Percentiles rank a stretch among this genome's conserved stretches.
phyloP scores from a whole-genome alignment of 1,140 invertebrate species.

The Drosophila setifemur region DNA sequence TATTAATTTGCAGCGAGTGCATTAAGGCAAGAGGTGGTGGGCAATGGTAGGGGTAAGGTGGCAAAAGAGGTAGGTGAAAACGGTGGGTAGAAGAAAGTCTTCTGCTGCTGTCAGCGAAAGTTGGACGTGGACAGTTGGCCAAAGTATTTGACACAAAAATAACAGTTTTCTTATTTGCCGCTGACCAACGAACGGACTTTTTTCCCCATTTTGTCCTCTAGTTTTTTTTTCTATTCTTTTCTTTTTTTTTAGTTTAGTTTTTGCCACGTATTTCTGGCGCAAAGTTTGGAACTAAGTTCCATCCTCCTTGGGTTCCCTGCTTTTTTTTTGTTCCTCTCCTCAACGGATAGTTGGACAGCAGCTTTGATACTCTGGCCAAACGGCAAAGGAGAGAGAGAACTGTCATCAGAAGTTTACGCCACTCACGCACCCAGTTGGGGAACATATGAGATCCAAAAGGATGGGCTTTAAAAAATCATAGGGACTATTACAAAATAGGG shows the following conservation, averaged over 20 bases:
- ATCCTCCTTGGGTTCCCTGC: conserved; percentile 6
- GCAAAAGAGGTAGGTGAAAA: not conserved
- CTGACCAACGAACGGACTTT: conserved; percentile 51
- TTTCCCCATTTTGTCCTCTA: conserved; percentile 32
- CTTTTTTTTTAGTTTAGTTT: conserved; percentile 15
- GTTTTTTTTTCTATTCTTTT: not conserved
- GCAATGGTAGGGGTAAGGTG: not conserved
- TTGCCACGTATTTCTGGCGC: conserved; percentile 39
- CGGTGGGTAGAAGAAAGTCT: conserved; percentile 10
- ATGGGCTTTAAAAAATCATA: not conserved
- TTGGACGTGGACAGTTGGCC: conserved; percentile 78
- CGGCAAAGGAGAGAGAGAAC: not conserved
- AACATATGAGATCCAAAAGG: conserved; percentile 21
- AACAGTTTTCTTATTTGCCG: conserved; percentile 69
- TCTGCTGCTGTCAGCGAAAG: conserved; percentile 76
- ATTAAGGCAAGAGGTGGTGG: conserved; percentile 40
- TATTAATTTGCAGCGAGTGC: conserved; percentile 80
- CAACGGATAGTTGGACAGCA: conserved; percentile 36
- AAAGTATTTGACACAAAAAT: conserved; percentile 80
- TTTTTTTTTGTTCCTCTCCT: conserved; percentile 7
- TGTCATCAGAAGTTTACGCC: conserved; percentile 33
- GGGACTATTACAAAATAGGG: no score
- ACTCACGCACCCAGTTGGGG: conserved; percentile 18
- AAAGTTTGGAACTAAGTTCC: conserved; percentile 44
- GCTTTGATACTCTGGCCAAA: conserved; percentile 18